These are phyloP conservation scores for Stichodactyla helianthus DNA, from an alignment of 64 coral and sea anemone species.

Conservation along the genomic window DNA sequence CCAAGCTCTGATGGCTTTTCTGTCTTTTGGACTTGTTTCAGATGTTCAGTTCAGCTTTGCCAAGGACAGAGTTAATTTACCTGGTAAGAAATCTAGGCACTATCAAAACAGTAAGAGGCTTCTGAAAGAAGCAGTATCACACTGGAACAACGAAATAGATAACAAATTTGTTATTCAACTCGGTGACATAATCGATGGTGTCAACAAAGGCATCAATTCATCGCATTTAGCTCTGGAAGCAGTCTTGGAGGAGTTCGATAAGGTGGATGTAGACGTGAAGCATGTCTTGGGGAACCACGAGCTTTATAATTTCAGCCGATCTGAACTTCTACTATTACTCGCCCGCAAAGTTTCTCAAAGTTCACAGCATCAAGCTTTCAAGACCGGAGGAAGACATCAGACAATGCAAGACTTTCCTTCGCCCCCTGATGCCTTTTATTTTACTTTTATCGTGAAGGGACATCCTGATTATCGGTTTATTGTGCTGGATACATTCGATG, in stretches of 20 bases:
- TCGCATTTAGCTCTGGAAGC: slow-evolving; percentile 50
- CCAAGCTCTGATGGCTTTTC: neutral
- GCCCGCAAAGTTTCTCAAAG: neutral
- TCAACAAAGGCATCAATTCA: slow-evolving; percentile 31
- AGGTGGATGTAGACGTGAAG: slow-evolving; percentile 25
- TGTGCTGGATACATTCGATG: slow-evolving; percentile 62
- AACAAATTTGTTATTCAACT: slow-evolving; percentile 69
- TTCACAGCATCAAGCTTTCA: neutral
- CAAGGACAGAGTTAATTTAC: slow-evolving; percentile 34
- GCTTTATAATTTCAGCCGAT: slow-evolving; percentile 59
- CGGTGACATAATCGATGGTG: slow-evolving; percentile 75
- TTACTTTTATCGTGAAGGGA: slow-evolving; percentile 54
- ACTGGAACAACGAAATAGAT: slow-evolving; percentile 35
- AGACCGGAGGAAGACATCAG: neutral
- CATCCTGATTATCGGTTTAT: slow-evolving; percentile 54
- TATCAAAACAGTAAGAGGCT: slow-evolving; percentile 49
- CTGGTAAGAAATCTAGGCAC: slow-evolving; percentile 45
- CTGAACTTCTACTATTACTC: slow-evolving; percentile 39
- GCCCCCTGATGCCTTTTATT: slow-evolving; percentile 40
- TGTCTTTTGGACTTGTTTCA: slow-evolving; percentile 60
- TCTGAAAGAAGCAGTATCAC: slow-evolving; percentile 36
- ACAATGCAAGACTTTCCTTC: neutral
- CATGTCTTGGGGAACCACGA: slow-evolving; percentile 87
- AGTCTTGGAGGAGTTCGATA: slow-evolving; percentile 61
- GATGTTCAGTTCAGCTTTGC: slow-evolving; percentile 72